Evolutionary conservation across 2,888 invertebrate species (phyloP).

Genomic region (Charanyca ferruginea): DNA sequence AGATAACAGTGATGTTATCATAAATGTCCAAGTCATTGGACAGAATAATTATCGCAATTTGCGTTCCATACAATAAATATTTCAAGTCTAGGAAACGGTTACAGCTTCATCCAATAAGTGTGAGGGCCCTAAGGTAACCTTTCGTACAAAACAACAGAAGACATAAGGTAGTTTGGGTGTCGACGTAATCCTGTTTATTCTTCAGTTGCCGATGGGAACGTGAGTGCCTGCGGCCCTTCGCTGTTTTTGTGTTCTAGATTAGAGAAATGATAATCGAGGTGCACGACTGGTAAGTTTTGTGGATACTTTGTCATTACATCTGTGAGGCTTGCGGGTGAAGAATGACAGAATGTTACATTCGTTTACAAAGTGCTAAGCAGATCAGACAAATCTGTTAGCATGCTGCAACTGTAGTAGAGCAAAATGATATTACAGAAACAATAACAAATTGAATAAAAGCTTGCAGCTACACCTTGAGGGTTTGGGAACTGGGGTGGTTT

Average conservation of each 20-base stretch:
- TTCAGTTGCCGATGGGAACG: conserved; percentile 71
- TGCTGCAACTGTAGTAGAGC: too few species aligned
- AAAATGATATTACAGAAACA: too few species aligned
- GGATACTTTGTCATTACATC: not conserved
- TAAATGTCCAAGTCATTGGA: not conserved
- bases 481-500: too few species aligned
- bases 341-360: not conserved
- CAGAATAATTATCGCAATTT: not conserved
- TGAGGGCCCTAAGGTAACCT: conserved; percentile 35
- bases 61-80: not conserved
- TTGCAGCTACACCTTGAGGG: too few species aligned
- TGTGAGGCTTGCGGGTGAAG: not conserved
- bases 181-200: conserved; percentile 76
- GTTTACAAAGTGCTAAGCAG: not conserved
- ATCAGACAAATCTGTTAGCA: too few species aligned
- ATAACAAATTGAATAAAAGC: too few species aligned
- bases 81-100: not conserved
- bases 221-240: conserved; percentile 70
- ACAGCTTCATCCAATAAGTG: conserved; percentile 1
- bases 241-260: conserved; percentile 36
- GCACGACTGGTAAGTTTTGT: not conserved
- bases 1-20: not conserved
- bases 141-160: conserved; percentile 46
- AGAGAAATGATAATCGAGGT: not conserved
- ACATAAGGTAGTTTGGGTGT: conserved; percentile 66